These are phyloP conservation scores for Nymphalis io DNA, from an alignment of 1,140 invertebrate species.

Conservation along the genomic window DNA sequence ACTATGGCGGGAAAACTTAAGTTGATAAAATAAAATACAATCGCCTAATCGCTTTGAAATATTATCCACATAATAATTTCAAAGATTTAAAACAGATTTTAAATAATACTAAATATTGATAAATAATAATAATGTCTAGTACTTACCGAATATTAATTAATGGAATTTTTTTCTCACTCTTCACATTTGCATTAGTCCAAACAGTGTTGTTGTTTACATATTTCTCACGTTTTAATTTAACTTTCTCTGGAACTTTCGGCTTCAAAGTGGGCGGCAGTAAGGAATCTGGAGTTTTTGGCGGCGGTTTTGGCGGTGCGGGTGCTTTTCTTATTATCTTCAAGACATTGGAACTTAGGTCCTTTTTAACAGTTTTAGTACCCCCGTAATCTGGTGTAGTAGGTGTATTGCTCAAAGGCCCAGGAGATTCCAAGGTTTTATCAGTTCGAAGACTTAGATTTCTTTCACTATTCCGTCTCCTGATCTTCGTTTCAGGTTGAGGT, in stretches of 20 bases:
- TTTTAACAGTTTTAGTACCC: slow-evolving; percentile 42
- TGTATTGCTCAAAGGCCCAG: slow-evolving; percentile 53
- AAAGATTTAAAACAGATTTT: too few relatives aligned
- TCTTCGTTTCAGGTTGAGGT: slow-evolving; percentile 41
- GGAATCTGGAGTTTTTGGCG: slow-evolving; percentile 49
- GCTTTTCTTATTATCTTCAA: slow-evolving; percentile 69
- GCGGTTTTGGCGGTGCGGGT: slow-evolving; percentile 49
- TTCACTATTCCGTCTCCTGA: slow-evolving; percentile 44
- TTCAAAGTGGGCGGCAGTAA: slow-evolving; percentile 67
- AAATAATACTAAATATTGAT: not conserved
- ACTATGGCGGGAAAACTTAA: slow-evolving; percentile 11
- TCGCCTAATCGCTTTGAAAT: too few relatives aligned
- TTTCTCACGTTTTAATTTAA: slow-evolving; percentile 58
- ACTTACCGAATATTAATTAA: slow-evolving; percentile 56
- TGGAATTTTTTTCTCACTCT: slow-evolving; percentile 44
- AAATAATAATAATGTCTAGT: not conserved
- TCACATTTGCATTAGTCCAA: slow-evolving; percentile 64
- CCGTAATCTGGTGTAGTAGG: slow-evolving; percentile 49
- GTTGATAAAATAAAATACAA: slow-evolving; percentile 3
- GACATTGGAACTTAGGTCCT: slow-evolving; percentile 56
- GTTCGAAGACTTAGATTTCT: slow-evolving; percentile 40
- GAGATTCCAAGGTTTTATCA: slow-evolving; percentile 52
- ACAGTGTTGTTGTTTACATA: slow-evolving; percentile 73
- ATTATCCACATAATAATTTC: too few relatives aligned
- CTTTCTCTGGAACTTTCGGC: slow-evolving; percentile 52